phyloP scores from a whole-genome alignment of 2,888 invertebrate genomes.

The Brachyopa scutellaris region DNA sequence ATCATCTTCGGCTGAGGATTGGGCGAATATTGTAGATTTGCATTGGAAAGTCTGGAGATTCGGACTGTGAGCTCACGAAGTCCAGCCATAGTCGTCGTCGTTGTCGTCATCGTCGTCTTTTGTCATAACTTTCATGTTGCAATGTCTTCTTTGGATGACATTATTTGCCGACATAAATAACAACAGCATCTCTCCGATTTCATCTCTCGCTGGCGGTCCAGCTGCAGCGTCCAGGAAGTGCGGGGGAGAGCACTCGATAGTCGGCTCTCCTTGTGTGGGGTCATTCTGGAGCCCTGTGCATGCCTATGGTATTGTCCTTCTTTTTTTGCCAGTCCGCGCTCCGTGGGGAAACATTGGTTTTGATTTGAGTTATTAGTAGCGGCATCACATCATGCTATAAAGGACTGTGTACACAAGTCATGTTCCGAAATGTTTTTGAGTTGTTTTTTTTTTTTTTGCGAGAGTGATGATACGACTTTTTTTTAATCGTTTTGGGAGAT shows the following conservation, averaged over 20 bases:
- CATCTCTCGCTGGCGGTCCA: slow-evolving; percentile 25
- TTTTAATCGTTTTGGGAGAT: slow-evolving; percentile 52
- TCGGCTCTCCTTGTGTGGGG: slow-evolving; percentile 61
- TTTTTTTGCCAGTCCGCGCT: slow-evolving; percentile 58
- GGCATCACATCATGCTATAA: slow-evolving; percentile 71
- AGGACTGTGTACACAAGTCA: slow-evolving; percentile 71
- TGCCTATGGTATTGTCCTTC: slow-evolving; percentile 38
- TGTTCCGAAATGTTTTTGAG: slow-evolving; percentile 66
- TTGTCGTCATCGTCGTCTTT: slow-evolving; percentile 58
- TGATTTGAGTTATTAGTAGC: slow-evolving; percentile 73
- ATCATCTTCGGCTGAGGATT: slow-evolving; percentile 8
- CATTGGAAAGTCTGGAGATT: slow-evolving; percentile 58
- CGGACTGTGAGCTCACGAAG: slow-evolving; percentile 29
- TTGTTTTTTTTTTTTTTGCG: slow-evolving; percentile 40
- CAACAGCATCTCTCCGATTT: slow-evolving; percentile 64
- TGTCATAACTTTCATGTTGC: slow-evolving; percentile 72
- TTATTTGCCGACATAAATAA: slow-evolving; percentile 73
- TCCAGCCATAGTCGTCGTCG: slow-evolving; percentile 4
- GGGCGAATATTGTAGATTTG: slow-evolving; percentile 45
- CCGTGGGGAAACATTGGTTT: slow-evolving; percentile 72
- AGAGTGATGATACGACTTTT: slow-evolving; percentile 52
- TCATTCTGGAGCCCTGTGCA: slow-evolving; percentile 46
- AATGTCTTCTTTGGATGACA: slow-evolving; percentile 72
- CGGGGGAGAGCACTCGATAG: slow-evolving; percentile 53
- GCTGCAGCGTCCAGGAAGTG: no score